phyloP scores from a whole-genome alignment of 2,797 vertebrate species.

The Limosa lapponica region DNA sequence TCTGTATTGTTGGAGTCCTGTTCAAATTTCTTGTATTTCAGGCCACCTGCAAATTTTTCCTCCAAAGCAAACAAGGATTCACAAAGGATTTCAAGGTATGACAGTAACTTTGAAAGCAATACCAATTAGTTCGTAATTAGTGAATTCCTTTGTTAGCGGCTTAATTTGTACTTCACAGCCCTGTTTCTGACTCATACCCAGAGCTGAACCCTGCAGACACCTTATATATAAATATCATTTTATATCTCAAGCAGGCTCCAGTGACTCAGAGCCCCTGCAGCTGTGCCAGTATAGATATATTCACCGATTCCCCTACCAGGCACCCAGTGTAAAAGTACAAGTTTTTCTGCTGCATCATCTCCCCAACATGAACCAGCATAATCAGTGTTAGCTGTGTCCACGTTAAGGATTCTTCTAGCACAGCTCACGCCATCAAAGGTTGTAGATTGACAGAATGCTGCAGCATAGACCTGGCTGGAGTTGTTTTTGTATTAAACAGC shows the following conservation, averaged over 20 bases:
- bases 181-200: slow-evolving; percentile 20
- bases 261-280: slow-evolving; percentile 41
- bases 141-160: background rate
- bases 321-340: background rate
- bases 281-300: background rate
- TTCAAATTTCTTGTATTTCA: background rate
- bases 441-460: background rate
- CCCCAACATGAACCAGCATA: background rate
- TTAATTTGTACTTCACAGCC: background rate
- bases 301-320: background rate
- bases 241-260: background rate
- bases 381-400: background rate
- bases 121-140: background rate
- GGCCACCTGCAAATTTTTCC: background rate
- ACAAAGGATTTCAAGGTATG: background rate
- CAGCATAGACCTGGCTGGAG: background rate
- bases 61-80: background rate
- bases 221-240: background rate
- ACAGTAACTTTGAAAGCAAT: background rate
- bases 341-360: slow-evolving; percentile 16
- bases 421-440: background rate
- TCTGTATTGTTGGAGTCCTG: background rate
- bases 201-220: slow-evolving; percentile 27
- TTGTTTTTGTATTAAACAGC: background rate
- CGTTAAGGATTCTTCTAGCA: background rate